These are phyloP conservation scores for Ceratoteleas bidentatus DNA, from an alignment of 1,140 invertebrate genomes.

Conservation along the genomic window DNA sequence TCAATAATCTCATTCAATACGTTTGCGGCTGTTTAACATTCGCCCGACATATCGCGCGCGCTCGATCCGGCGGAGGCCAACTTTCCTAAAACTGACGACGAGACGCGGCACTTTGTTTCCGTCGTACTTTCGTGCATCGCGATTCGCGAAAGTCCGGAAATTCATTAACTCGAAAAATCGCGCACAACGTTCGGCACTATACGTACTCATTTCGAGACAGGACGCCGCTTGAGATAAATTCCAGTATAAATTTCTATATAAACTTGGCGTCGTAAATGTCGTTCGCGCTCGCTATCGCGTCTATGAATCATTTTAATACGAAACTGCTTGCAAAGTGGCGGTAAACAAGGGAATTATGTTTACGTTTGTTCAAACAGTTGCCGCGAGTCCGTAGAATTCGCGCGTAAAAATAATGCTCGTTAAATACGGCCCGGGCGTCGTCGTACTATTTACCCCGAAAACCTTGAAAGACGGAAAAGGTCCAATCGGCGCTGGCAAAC, in stretches of 20 bases:
- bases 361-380: constrained; percentile 32
- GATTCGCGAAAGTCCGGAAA: neutral
- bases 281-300: constrained; percentile 42
- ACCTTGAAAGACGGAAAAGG: neutral
- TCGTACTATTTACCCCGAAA: neutral
- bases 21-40: constrained; percentile 14
- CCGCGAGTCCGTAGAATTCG: constrained; percentile 7
- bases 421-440: neutral
- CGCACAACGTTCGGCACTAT: no score
- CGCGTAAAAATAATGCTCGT: constrained; percentile 20
- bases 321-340: constrained; percentile 39
- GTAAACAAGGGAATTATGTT: constrained; percentile 50
- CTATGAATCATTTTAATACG: constrained; percentile 58
- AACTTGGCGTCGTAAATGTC: constrained; percentile 45
- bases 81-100: no score
- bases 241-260: constrained; percentile 47
- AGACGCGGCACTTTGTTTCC: no score
- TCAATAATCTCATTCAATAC: constrained; percentile 25
- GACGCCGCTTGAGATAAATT: constrained; percentile 31
- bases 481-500: neutral
- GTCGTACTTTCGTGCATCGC: no score
- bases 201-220: constrained; percentile 11
- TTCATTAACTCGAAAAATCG: neutral
- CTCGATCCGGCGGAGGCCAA: neutral
- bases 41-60: constrained; percentile 17